These are phyloP conservation scores for Diarsia mendica DNA, from an alignment of 2,888 invertebrate species.

Conservation along the genomic window DNA sequence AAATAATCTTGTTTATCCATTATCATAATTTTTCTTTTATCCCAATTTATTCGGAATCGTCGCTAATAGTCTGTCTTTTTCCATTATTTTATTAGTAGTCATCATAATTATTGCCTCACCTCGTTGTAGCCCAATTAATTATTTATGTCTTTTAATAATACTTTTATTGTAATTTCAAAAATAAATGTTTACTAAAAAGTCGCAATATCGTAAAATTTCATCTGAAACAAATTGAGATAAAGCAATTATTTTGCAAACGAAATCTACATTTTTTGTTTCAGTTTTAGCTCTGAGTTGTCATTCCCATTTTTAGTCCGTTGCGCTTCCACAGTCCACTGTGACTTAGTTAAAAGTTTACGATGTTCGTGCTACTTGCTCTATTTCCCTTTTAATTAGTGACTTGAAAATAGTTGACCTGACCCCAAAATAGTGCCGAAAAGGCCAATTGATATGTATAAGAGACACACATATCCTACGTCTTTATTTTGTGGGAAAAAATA, in stretches of 20 bases:
- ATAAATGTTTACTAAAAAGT: not conserved
- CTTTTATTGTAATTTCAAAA: not conserved
- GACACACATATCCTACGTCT: not conserved
- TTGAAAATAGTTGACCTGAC: not conserved
- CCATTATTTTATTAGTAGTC: not conserved
- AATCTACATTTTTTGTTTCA: not conserved
- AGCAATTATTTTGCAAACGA: not conserved
- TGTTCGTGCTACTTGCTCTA: constrained; percentile 1
- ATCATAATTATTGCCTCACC: not conserved
- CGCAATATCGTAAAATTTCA: not conserved
- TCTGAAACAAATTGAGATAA: not conserved
- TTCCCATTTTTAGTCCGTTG: not conserved
- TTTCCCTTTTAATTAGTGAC: constrained; percentile 1
- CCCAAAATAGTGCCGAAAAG: not conserved
- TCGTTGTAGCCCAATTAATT: not conserved
- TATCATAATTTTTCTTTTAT: not conserved
- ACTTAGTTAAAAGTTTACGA: constrained; percentile 5
- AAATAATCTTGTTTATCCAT: not conserved
- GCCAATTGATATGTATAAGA: too few relatives aligned
- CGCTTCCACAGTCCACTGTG: not conserved
- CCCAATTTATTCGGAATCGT: not conserved
- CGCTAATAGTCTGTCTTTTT: not conserved
- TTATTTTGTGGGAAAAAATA: not conserved
- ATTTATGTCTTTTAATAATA: not conserved
- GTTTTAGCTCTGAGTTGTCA: not conserved